Evolutionary conservation across 2,113 vertebrate species (phyloP).

Genomic region (Boulengeromyrus knoepffleri): DNA sequence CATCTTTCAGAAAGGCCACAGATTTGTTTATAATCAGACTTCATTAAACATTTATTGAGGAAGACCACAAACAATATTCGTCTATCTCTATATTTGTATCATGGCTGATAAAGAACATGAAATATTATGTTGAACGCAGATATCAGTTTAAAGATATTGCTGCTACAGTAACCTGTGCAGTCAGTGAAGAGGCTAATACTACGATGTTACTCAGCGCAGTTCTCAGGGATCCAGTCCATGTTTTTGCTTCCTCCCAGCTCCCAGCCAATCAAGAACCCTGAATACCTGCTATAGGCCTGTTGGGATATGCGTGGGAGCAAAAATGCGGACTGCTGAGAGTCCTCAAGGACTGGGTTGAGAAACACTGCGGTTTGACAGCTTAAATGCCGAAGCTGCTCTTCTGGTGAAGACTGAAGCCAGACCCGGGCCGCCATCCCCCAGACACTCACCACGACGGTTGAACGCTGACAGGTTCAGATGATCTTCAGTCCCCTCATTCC

Average conservation of each 20-base stretch:
- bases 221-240: not conserved
- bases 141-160: not conserved
- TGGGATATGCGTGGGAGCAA: not conserved
- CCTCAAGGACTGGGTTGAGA: not conserved
- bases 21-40: not conserved
- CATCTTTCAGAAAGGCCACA: not conserved
- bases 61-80: not conserved
- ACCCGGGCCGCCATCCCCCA: slow-evolving; percentile 36
- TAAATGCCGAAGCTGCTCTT: not conserved
- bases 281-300: not conserved
- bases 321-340: not conserved
- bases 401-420: not conserved
- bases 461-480: slow-evolving; percentile 35
- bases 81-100: not conserved
- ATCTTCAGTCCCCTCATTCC: slow-evolving; percentile 37
- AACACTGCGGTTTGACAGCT: not conserved
- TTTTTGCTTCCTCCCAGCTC: not conserved
- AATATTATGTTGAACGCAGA: not conserved
- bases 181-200: not conserved
- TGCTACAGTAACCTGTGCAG: not conserved
- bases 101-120: not conserved
- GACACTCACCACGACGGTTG: slow-evolving; percentile 45
- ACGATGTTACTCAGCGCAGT: not conserved
- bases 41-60: not conserved
- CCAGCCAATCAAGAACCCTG: not conserved